Base-by-base conservation (phyloP, 1,140 invertebrate genomes). In the Limonius californicus region DNA sequence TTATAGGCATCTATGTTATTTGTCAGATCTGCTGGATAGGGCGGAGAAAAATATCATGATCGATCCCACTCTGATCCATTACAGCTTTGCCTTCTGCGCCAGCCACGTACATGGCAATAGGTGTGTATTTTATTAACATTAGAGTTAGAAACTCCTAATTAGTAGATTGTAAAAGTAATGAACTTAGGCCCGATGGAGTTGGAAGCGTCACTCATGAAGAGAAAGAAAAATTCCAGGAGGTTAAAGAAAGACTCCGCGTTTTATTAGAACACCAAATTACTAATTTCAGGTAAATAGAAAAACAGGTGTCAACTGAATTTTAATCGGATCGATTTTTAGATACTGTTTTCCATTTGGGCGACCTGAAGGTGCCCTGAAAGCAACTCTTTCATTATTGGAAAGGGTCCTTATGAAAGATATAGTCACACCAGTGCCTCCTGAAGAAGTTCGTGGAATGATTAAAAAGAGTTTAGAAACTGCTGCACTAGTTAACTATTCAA, bases 331-430 rank as follows among this genome's bases (percentile, higher is more conserved):
- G 30, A 43, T 62, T 62, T 79, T 42, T 72, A 91, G 94, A 80
- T 98, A 93, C 76, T 95, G 94, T 77, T 99, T 99, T 82, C 97
- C 97, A 47, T 99, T 99, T 80, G 97, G 97, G 53, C 83, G 97
- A 69, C 97, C 97, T 15, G 97, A 99, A 80, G 97, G 97, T 35
- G 90, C 95, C 20, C 79, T 99, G 57, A 99, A 98, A 86, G 91
- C 95, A 16, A 98, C 97, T 6, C 78, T 99, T 56, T 97, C 96
- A 2, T 82, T 99, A 23, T 77, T 99, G 56, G 97, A 99, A 83
- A 84, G 96, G 66, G 97, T 99, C 9, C 77, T 99, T 60, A 99
- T 99, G 97, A 99, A 99, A 77, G 97, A 99, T 76, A 94, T 97
- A 60, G 94, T 95, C 1, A 98, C 95, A 2, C 95, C 95, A n/a